Base-by-base conservation (phyloP, 1,140 invertebrate genomes). In the Hormaphis cornu region DNA sequence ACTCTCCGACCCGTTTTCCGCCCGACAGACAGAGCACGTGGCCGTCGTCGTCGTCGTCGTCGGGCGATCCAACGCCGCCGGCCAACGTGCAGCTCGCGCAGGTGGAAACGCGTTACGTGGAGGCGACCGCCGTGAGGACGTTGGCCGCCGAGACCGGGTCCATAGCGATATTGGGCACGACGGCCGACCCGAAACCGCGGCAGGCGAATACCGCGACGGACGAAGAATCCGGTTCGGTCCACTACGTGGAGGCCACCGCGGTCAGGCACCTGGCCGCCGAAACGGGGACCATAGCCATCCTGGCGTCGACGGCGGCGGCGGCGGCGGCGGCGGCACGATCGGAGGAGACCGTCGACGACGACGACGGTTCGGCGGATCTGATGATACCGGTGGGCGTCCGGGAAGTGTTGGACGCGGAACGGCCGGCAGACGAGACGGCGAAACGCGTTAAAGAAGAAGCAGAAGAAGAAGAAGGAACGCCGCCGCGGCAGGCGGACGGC, bases 121-220 rank as follows among this genome's bases (percentile, higher is more conserved):
- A 73, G 70, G 74, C 75, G 7, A 73, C 75, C 2, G 75, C 75
- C 1, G 72, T 73, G 16, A 56, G 74, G 7, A 73, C 72, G 12
- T 42, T 75, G 26, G 74, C 75, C 16, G 75, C 74, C 1, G 71
- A 72, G 7, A 75, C 75, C 6, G 75, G 73, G 5, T 74, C 74
- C 9, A 73, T 75, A 16, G 75, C 74, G 3, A 75, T 75, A 28
- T 50, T 75, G 20, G 74, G 28, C 20, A 69, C 50, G 2, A 54
- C 66, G n/a, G 58, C 26, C 9, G 53, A 30, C 4, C 35, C 18
- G 35, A 70, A 26, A 14, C 14, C 12, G 14, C 28, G 6, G 14
- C 4, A 1, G 26, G 16, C 2, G 10, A 30, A 7, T n/a, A 14
- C 14, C 12, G 14, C 28, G 6, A 26, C 4, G 1, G 26, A 30